phyloP scores from a whole-genome alignment of 2,888 invertebrate genomes.

The Drosophila nr. fundita region DNA sequence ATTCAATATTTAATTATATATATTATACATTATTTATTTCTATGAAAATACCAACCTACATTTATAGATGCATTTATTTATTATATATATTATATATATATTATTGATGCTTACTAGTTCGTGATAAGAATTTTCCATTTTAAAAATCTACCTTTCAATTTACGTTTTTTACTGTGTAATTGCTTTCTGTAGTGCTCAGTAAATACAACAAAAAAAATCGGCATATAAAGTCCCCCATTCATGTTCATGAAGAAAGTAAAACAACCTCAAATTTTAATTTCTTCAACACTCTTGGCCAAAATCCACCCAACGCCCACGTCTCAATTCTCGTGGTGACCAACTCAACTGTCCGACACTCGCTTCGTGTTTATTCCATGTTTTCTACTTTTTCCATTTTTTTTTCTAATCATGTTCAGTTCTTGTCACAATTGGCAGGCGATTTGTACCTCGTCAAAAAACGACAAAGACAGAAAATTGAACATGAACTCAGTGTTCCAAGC shows the following conservation, averaged over 20 bases:
- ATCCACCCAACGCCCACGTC: conserved; percentile 11
- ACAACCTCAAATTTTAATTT: conserved; percentile 66
- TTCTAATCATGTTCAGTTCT: conserved; percentile 56
- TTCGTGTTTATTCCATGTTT: conserved; percentile 76
- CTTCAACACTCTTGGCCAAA: conserved; percentile 26
- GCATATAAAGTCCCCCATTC: conserved; percentile 11
- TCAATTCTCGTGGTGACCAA: conserved; percentile 35
- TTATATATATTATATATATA: neutral
- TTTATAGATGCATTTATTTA: neutral
- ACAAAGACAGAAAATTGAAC: conserved; percentile 29
- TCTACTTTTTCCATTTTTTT: conserved; percentile 4
- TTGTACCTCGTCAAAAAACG: conserved; percentile 33
- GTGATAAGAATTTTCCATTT: neutral
- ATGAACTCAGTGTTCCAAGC: conserved; percentile 11
- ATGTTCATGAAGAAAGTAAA: conserved; percentile 10
- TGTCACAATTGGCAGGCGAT: conserved; percentile 48
- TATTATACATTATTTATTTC: neutral
- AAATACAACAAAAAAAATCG: conserved; percentile 22
- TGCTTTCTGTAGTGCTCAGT: conserved; percentile 35
- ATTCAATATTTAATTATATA: neutral
- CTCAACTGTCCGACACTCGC: conserved; percentile 60
- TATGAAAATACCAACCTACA: neutral
- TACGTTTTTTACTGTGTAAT: conserved; percentile 38
- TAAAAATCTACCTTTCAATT: neutral
- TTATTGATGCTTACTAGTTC: neutral